Evolutionary conservation across 2,797 vertebrate genomes (phyloP).

Genomic region (Cirrhinus mrigala): DNA sequence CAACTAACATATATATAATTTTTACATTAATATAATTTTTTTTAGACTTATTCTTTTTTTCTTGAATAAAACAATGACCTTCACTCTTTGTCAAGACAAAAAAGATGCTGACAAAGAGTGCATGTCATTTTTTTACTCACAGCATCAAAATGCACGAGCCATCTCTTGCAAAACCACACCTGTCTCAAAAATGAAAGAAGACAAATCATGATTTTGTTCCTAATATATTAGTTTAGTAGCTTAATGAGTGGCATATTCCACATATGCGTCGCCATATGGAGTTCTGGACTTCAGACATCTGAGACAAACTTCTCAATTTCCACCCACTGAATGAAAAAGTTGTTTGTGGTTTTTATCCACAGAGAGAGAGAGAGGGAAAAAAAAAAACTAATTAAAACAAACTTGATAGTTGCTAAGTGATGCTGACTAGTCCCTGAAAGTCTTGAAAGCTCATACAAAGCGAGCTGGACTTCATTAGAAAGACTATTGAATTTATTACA

Average conservation of each 20-base stretch:
- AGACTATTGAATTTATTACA: constrained; percentile 6
- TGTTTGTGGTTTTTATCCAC: background rate
- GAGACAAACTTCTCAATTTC: constrained; percentile 13
- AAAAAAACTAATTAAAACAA: background rate
- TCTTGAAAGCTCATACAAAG: background rate
- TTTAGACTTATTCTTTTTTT: background rate
- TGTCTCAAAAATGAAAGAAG: background rate
- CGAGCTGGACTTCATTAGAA: constrained; percentile 1
- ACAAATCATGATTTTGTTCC: background rate
- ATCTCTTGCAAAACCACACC: background rate
- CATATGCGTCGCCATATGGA: background rate
- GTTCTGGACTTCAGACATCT: background rate
- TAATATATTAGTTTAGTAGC: background rate
- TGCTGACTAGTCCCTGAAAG: background rate
- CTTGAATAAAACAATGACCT: background rate
- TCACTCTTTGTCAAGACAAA: background rate
- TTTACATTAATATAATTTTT: background rate
- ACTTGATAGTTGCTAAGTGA: constrained; percentile 20
- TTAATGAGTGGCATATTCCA: background rate
- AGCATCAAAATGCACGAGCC: background rate
- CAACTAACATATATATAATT: background rate
- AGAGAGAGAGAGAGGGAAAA: no score
- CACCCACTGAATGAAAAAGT: constrained; percentile 26
- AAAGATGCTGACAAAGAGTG: background rate
- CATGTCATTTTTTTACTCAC: background rate